Conservation (phyloP, 2,888 invertebrate genomes). For the Leptura quadrifasciata region DNA sequence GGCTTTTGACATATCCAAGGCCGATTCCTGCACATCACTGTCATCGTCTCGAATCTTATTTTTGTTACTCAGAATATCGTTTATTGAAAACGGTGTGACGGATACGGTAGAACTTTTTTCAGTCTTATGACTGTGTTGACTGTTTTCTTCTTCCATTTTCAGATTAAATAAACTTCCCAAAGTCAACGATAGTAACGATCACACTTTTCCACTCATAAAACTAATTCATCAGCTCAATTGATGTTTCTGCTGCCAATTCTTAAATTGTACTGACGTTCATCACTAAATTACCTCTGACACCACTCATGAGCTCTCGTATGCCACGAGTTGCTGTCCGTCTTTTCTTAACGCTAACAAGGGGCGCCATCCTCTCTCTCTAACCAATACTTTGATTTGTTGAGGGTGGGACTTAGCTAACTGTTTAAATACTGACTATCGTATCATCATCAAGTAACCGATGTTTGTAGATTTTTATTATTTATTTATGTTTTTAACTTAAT, state of each 20-base stretch:
- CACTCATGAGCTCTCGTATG: constrained; percentile 67
- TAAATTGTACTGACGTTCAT: constrained; percentile 68
- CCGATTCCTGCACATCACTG: constrained; percentile 70
- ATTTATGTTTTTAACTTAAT: constrained; percentile 43
- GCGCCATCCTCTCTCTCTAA: constrained; percentile 51
- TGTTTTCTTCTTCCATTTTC: constrained; percentile 65
- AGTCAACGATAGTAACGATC: background rate
- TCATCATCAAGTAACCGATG: constrained; percentile 54
- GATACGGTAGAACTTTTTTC: constrained; percentile 61
- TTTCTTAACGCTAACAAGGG: constrained; percentile 46
- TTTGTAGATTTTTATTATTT: constrained; percentile 51
- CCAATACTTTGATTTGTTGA: constrained; percentile 60
- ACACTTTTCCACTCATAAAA: constrained; percentile 23
- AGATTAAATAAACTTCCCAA: background rate
- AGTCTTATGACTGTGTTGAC: constrained; percentile 54
- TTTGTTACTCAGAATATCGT: constrained; percentile 79
- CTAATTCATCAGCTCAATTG: constrained; percentile 15
- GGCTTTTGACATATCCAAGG: constrained; percentile 73
- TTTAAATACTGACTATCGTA: constrained; percentile 57
- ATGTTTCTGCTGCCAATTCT: constrained; percentile 64
- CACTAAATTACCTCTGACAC: constrained; percentile 70
- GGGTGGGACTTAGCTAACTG: constrained; percentile 62
- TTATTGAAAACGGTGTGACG: constrained; percentile 83
- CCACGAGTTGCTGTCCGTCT: constrained; percentile 59
- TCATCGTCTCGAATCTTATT: constrained; percentile 71